Conservation (phyloP, 2,888 invertebrate genomes). For the Drosophila atripex region DNA sequence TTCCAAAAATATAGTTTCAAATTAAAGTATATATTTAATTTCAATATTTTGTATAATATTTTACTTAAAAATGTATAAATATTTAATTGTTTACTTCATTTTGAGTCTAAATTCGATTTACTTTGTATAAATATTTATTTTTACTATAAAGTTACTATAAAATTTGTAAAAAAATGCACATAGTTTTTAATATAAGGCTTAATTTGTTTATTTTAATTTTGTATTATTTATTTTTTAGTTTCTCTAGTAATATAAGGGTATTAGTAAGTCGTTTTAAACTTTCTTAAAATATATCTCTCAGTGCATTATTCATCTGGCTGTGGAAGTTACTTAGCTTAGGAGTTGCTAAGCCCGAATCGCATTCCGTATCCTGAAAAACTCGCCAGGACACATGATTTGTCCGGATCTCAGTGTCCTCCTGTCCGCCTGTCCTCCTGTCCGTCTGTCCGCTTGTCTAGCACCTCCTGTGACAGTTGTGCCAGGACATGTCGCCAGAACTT, state of each 20-base stretch:
- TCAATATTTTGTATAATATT: no score
- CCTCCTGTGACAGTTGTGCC: conserved; percentile 64
- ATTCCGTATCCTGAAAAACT: neutral
- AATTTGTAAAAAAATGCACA: no score
- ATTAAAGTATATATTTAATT: no score
- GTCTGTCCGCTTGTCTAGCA: conserved; percentile 46
- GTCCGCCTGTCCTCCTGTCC: neutral
- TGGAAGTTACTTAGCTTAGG: conserved; percentile 2
- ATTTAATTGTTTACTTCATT: no score
- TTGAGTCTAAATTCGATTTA: no score
- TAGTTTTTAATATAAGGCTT: neutral
- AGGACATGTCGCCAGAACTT: conserved; percentile 56
- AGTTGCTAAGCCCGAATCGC: neutral
- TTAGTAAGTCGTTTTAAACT: neutral
- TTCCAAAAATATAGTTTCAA: no score
- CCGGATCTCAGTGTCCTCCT: neutral
- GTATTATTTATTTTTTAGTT: no score
- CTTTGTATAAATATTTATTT: no score
- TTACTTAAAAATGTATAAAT: no score
- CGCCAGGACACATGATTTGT: conserved; percentile 11
- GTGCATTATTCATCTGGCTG: conserved; percentile 58
- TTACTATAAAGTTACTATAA: no score
- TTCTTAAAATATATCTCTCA: neutral
- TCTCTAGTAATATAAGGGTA: neutral
- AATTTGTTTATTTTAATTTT: neutral